phyloP scores from a whole-genome alignment of 2,797 vertebrate genomes.

The Prionace glauca region DNA sequence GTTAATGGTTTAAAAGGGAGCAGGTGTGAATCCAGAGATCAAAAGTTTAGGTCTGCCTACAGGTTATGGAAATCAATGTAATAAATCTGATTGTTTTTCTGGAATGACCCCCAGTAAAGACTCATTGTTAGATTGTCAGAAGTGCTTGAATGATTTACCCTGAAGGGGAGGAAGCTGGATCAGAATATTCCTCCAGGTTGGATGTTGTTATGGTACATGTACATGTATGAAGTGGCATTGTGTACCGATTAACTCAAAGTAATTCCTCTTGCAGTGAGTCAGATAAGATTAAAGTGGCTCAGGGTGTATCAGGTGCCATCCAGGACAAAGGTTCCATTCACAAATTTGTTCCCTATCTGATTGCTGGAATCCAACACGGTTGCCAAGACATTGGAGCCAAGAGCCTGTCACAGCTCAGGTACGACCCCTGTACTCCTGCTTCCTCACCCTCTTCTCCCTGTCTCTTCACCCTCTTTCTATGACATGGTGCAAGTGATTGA shows the following conservation, averaged over 20 bases:
- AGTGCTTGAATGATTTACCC: neutral
- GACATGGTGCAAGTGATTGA: neutral
- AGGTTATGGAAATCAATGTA: neutral
- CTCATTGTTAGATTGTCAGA: neutral
- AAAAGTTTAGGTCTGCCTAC: neutral
- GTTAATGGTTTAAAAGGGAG: too few relatives aligned
- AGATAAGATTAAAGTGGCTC: slow-evolving; percentile 96
- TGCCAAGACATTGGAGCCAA: slow-evolving; percentile 95
- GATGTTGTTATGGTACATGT: too few relatives aligned
- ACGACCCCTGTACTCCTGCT: slow-evolving; percentile 39
- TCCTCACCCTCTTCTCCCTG: too few relatives aligned
- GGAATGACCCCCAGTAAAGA: neutral
- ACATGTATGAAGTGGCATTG: neutral
- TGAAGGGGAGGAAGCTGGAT: neutral
- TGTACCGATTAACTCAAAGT: neutral
- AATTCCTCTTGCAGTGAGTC: slow-evolving; percentile 66
- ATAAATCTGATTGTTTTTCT: neutral
- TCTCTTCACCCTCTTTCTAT: too few relatives aligned
- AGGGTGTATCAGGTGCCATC: slow-evolving; percentile 91
- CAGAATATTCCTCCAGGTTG: neutral
- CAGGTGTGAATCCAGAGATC: neutral
- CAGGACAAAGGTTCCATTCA: slow-evolving; percentile 98
- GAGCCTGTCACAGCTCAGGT: slow-evolving; percentile 92
- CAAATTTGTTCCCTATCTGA: slow-evolving; percentile 91
- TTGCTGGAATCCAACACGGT: slow-evolving; percentile 90